These are phyloP conservation scores for Sicus ferrugineus DNA, from an alignment of 2,888 invertebrate species.

Conservation along the genomic window DNA sequence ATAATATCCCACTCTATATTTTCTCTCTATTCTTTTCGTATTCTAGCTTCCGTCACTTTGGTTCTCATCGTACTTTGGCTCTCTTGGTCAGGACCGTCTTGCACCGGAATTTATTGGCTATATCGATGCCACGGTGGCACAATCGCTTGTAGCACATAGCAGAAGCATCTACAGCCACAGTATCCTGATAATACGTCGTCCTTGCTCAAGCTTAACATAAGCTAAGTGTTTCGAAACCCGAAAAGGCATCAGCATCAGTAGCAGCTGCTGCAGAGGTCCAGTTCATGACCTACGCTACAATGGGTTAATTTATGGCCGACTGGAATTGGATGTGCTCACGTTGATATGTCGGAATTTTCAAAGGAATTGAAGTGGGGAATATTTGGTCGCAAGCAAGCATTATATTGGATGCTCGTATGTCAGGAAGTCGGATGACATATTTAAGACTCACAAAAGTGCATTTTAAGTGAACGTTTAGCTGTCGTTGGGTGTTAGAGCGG, in stretches of 20 bases:
- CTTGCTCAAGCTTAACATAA: conserved; percentile 4
- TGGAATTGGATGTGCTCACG: background rate
- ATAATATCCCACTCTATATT: too few relatives aligned
- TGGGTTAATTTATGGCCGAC: conserved; percentile 17
- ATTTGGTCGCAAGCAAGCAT: background rate
- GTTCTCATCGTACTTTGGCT: background rate
- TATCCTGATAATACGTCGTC: conserved; percentile 1
- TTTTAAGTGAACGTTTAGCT: background rate
- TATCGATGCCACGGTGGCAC: background rate
- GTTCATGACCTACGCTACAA: conserved; percentile 24
- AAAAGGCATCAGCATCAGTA: background rate
- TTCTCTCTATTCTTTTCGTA: background rate
- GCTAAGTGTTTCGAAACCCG: background rate
- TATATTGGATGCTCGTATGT: background rate
- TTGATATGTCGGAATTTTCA: background rate
- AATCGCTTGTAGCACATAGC: background rate
- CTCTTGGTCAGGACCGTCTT: conserved; percentile 20
- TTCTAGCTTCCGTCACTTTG: background rate
- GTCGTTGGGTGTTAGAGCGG: background rate
- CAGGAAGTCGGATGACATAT: background rate
- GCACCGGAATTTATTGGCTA: conserved; percentile 25
- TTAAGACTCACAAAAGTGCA: background rate
- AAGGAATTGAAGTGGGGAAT: background rate
- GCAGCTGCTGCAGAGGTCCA: conserved; percentile 13
- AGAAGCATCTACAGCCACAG: background rate